Base-by-base conservation (phyloP, 2,888 invertebrate genomes). In the Gasteruption jaculator region DNA sequence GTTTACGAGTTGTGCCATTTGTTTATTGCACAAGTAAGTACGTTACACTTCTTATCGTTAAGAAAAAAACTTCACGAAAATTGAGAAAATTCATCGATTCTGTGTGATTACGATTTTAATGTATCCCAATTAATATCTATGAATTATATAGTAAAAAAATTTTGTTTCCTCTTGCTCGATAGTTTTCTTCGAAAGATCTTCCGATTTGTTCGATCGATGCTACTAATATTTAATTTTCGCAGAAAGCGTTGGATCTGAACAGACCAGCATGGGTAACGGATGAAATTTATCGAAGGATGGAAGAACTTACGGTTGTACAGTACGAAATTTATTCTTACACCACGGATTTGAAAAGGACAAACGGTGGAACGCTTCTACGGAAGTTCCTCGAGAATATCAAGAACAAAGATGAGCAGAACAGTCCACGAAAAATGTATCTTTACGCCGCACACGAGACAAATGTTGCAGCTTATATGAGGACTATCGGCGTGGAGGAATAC, bases 361-460 rank as follows among this genome's bases (percentile, higher is more conserved):
- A 43, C 7, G 49, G 48, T 1, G 60, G 61, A 5, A 8, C 22
- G 32, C 14, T 59, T 15, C 30, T 61, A 0, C 54, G 38, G 18
- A 40, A 15, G 12, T 52, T 57, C 16, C 35, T 57, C 5, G 49
- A 54, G 1, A 58, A 60, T 24, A 46, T 61, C 21, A 38, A 45
- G 7, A 2, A 38, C 3, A 26, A 44, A 0, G 36, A 27, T 1
- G 8, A 34, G 5, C 14, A 22, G 0, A 12, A 14, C 0, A 49
- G 6, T 15, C 30, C 43, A 3, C 46, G 56, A 11, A 60, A 60
- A 27, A 51, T 60, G 16, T 61, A 60, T n/a, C 38, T 61, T 7
- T 61, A 55, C 18, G 53, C 54, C n/a, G 61, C 43, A 2, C 61
- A 61, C 15, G 60, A 60, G 19, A 22, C 50, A 2, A 61, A 53